Evolutionary conservation across 2,113 vertebrate genomes (phyloP).

Genomic region (Microcebus jonahi): DNA sequence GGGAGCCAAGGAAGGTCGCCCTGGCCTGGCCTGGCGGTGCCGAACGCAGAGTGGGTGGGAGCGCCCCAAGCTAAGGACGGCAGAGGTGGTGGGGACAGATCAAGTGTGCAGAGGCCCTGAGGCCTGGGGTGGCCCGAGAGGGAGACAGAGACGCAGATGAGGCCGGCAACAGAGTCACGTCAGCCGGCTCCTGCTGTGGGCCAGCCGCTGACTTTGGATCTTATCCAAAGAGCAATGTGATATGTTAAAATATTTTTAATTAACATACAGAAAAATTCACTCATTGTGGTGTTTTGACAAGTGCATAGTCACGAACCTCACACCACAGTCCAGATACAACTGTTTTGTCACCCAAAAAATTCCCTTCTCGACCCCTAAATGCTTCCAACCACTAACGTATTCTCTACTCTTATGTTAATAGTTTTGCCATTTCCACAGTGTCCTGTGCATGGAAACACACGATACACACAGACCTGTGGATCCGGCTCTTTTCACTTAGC

Average conservation of each 20-base stretch:
- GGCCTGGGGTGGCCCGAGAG: neutral
- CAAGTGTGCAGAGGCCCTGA: neutral
- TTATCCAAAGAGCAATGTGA: neutral
- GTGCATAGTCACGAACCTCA: neutral
- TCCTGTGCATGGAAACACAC: neutral
- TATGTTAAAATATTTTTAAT: neutral
- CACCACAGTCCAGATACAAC: neutral
- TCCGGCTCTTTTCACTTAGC: neutral
- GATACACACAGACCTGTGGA: fast-evolving
- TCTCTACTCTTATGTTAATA: too few relatives aligned
- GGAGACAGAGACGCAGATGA: neutral
- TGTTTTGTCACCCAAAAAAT: neutral
- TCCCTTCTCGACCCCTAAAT: neutral
- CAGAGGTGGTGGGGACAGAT: neutral
- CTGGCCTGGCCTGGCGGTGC: neutral
- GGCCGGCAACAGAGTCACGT: neutral
- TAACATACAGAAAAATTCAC: neutral
- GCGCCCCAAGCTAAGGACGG: neutral
- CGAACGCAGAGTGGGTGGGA: neutral
- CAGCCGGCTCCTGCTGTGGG: neutral
- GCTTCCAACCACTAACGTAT: neutral
- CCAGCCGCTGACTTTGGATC: neutral
- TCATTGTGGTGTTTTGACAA: neutral
- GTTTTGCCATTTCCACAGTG: neutral
- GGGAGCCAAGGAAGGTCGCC: neutral